Evolutionary conservation across 2,797 vertebrate species (phyloP), one percentile per base, ranked within the genome.

Genomic region (Lemur catta): DNA sequence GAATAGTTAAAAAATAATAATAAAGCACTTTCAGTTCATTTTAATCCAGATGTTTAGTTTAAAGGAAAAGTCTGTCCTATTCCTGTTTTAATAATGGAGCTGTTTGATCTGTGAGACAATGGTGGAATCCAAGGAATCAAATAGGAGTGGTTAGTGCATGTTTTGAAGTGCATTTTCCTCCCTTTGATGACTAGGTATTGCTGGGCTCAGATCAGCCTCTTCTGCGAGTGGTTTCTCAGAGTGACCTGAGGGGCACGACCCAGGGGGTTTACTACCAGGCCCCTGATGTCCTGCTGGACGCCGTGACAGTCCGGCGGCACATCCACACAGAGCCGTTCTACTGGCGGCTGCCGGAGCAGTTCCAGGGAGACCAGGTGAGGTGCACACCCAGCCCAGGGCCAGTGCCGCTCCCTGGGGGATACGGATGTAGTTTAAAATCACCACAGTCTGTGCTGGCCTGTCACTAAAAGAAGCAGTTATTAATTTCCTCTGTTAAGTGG

Each of bases 291-390:
- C 95, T 99, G 57, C 97, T 99, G 50, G 99, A 99, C 41, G 98
- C 98, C 0, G 63, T 96, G 13, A 97, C 98, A 6, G 96, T 99
- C 48, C 98, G 98, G 86, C 98, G 94, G 65, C 97, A 98, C 17
- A 75, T 98, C 50, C 98, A 98, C 0, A 93, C 95, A 0, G 99
- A 99, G 10, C 99, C 99, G 0, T 99, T 99, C 94, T 99, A 99
- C 98, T 99, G 99, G 99, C 98, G 98, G 46, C 98, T 99, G 8
- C 99, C 99, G 0, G 18, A 94, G 1, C 98, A 98, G 5, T 99
- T 99, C 84, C 98, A 99, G 85, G 99, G 99, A 52, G 98, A 98
- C 74, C 99, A 99, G 99, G 99, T 99, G 97, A 97, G 94, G 17
- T 5, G 4, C 20, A 52, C 14, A 0, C 88, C 33, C n/a, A 41